Conservation (phyloP, 2,888 invertebrate genomes). For the Beris chalybata region DNA sequence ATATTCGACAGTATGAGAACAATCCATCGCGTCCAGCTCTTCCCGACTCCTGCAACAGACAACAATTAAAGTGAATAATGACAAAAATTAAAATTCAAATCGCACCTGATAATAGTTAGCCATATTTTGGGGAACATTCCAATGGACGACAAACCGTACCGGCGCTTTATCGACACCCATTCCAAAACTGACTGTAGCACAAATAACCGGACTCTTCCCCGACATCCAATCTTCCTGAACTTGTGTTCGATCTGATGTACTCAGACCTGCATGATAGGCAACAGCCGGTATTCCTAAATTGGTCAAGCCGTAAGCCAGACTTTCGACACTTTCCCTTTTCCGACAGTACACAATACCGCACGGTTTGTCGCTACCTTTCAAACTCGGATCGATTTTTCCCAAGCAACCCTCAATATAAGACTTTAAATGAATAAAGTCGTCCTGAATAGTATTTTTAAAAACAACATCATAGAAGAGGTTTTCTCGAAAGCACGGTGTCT, state of each 20-base stretch:
- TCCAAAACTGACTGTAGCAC: constrained; percentile 97
- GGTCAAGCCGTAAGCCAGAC: constrained; percentile 75
- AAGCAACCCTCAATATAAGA: constrained; percentile 72
- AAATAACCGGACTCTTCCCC: constrained; percentile 86
- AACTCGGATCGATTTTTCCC: constrained; percentile 59
- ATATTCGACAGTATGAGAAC: constrained; percentile 86
- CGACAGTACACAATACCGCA: constrained; percentile 95
- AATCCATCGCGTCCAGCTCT: constrained; percentile 95
- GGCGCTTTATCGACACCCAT: constrained; percentile 98
- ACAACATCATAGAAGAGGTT: constrained; percentile 95
- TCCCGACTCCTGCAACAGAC: constrained; percentile 77
- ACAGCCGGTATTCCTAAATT: constrained; percentile 73
- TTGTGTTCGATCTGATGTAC: constrained; percentile 69
- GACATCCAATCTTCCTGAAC: constrained; percentile 92
- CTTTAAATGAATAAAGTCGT: constrained; percentile 79
- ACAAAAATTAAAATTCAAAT: constrained; percentile 23
- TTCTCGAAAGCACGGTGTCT: constrained; percentile 84
- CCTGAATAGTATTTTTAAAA: constrained; percentile 80
- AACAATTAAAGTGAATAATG: constrained; percentile 3
- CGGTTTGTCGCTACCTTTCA: constrained; percentile 55
- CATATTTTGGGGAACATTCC: constrained; percentile 93
- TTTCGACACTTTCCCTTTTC: constrained; percentile 87
- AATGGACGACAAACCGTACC: constrained; percentile 95
- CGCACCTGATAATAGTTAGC: constrained; percentile 85
- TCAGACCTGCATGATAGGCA: constrained; percentile 90